These are phyloP conservation scores for Drosophila kikkawai DNA, from an alignment of 1,140 invertebrate species.

Conservation along the genomic window DNA sequence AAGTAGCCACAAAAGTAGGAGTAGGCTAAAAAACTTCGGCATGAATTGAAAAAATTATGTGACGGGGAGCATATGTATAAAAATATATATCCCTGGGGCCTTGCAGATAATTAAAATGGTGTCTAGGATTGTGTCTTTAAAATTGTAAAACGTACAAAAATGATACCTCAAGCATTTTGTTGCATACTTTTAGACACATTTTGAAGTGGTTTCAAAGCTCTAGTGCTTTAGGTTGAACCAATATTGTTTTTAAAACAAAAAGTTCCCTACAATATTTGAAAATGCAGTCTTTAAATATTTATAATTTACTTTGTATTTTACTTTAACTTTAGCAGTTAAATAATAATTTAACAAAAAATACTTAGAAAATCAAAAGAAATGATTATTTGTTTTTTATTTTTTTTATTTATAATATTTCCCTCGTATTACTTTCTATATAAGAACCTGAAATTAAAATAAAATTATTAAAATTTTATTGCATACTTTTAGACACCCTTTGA, in stretches of 20 bases:
- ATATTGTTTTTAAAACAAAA: not conserved
- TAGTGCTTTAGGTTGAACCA: not conserved
- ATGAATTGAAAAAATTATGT: conserved; percentile 2
- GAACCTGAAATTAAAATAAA: not conserved
- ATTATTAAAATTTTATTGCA: not conserved
- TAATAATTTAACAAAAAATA: too few species aligned
- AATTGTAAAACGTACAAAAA: not conserved
- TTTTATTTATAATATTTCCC: too few species aligned
- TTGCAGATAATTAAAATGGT: too few species aligned
- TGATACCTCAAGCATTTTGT: not conserved
- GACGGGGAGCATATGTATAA: not conserved
- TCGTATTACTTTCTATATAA: too few species aligned
- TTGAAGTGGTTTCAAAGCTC: not conserved
- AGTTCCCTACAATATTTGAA: too few species aligned
- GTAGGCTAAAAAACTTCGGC: conserved; percentile 7
- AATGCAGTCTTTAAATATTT: too few species aligned
- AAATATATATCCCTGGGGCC: not conserved
- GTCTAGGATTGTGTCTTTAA: not conserved
- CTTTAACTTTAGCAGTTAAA: too few species aligned
- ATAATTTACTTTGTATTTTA: too few species aligned
- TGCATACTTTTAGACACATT: not conserved
- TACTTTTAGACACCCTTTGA: not conserved
- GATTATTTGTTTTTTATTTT: too few species aligned
- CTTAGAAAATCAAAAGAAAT: too few species aligned
- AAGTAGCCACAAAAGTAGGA: conserved; percentile 1